Percentiles rank a stretch among this genome's conserved stretches.
phyloP scores from a whole-genome alignment of 1,140 invertebrate genomes.

The Coptotermes formosanus region DNA sequence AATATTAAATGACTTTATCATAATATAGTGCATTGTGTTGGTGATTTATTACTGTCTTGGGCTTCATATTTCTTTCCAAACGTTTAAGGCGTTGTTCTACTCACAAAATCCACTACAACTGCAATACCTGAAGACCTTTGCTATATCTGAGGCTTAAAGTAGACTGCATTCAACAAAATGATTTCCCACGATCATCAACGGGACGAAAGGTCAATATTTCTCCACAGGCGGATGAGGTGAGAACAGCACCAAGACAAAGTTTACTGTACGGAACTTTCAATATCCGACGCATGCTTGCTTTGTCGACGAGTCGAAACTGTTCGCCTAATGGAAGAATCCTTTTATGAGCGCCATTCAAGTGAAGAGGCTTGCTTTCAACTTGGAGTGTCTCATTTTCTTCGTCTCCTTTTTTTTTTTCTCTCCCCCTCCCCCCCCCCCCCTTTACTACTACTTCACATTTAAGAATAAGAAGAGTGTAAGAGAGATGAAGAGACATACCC shows the following conservation, averaged over 20 bases:
- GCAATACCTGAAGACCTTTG: neutral
- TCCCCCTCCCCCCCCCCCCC: too few relatives aligned
- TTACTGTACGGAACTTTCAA: neutral
- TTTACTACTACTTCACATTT: neutral
- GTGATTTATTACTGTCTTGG: too few relatives aligned
- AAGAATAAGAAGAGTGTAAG: neutral
- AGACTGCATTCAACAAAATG: neutral
- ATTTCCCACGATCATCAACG: neutral
- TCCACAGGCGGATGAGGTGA: neutral
- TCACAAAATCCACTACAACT: neutral
- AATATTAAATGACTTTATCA: too few relatives aligned
- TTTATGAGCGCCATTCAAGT: conserved; percentile 12
- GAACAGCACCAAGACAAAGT: neutral
- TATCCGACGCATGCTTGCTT: neutral
- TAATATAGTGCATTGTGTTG: too few relatives aligned
- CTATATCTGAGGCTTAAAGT: neutral
- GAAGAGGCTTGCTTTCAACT: neutral
- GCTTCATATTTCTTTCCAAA: too few relatives aligned
- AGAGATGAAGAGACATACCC: neutral
- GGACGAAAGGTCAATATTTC: neutral
- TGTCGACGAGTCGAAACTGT: conserved; percentile 3
- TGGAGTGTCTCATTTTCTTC: conserved; percentile 6
- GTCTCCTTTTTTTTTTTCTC: neutral
- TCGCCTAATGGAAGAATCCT: conserved; percentile 10
- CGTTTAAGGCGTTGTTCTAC: too few relatives aligned